Evolutionary conservation across 2,888 invertebrate genomes (phyloP).

Genomic region (Xestobium rufovillosum): DNA sequence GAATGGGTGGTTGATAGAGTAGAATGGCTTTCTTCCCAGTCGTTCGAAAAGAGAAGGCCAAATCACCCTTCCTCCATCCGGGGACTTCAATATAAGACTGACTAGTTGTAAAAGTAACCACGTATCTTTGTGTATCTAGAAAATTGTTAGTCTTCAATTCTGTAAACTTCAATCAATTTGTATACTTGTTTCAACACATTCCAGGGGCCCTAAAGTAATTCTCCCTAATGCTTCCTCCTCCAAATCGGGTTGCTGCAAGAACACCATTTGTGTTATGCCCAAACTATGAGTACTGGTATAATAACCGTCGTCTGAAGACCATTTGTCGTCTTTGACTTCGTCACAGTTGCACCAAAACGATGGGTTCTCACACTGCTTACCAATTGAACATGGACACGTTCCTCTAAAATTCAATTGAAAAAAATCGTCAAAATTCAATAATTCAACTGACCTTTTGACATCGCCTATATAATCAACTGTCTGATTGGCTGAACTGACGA

Average conservation of each 20-base stretch:
- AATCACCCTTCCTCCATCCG: constrained; percentile 87
- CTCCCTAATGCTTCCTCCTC: constrained; percentile 77
- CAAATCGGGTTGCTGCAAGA: constrained; percentile 76
- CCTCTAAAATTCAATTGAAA: constrained; percentile 46
- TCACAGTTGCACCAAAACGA: constrained; percentile 87
- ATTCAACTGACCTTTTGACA: constrained; percentile 57
- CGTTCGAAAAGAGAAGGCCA: constrained; percentile 88
- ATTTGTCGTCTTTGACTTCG: constrained; percentile 69
- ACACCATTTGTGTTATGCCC: constrained; percentile 86
- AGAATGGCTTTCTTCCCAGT: constrained; percentile 85
- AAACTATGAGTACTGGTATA: constrained; percentile 72
- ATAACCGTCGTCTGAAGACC: constrained; percentile 84
- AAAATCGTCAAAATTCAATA: neutral
- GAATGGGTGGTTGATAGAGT: constrained; percentile 82
- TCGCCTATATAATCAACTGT: constrained; percentile 76
- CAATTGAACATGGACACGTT: constrained; percentile 68
- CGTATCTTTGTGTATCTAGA: constrained; percentile 82
- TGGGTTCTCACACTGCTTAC: constrained; percentile 73
- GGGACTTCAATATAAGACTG: constrained; percentile 90
- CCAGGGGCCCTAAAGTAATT: constrained; percentile 82
- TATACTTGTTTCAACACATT: constrained; percentile 92
- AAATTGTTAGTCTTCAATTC: constrained; percentile 20
- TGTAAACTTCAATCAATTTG: constrained; percentile 20
- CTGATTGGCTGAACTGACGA: constrained; percentile 71
- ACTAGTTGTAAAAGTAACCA: constrained; percentile 88